phyloP scores from a whole-genome alignment of 2,797 vertebrate species.

The Phylloscopus collybita region DNA sequence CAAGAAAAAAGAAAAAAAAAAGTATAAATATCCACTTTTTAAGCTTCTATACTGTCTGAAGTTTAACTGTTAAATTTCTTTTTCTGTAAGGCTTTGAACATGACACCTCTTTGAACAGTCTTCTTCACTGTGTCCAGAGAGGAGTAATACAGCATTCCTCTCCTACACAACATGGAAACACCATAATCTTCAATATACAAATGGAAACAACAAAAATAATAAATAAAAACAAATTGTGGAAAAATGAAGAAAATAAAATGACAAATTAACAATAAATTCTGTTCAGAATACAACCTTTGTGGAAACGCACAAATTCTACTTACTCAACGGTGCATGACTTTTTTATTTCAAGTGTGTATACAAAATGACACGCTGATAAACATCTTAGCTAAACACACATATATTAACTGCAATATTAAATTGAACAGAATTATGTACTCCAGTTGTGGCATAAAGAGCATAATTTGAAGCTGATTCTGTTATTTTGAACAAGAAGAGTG shows the following conservation, averaged over 20 bases:
- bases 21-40: background rate
- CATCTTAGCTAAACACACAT: background rate
- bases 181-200: background rate
- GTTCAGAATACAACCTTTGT: background rate
- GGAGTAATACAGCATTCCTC: background rate
- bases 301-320: background rate
- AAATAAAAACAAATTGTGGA: background rate
- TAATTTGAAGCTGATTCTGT: background rate
- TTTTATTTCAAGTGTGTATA: background rate
- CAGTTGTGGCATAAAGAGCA: background rate
- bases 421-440: background rate
- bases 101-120: background rate
- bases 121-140: background rate
- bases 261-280: background rate
- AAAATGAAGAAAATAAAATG: background rate
- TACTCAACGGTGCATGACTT: background rate
- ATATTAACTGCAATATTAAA: background rate
- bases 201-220: background rate
- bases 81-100: background rate
- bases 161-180: background rate
- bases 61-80: background rate
- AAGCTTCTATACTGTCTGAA: background rate
- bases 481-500: background rate
- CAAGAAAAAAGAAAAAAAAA: background rate
- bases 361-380: background rate